Percentiles rank a stretch among this genome's conserved stretches.
These are phyloP conservation scores for Diacarnus erythraeanus DNA, from an alignment of 37 sponge, comb jelly and placozoan species.

Conservation along the genomic window DNA sequence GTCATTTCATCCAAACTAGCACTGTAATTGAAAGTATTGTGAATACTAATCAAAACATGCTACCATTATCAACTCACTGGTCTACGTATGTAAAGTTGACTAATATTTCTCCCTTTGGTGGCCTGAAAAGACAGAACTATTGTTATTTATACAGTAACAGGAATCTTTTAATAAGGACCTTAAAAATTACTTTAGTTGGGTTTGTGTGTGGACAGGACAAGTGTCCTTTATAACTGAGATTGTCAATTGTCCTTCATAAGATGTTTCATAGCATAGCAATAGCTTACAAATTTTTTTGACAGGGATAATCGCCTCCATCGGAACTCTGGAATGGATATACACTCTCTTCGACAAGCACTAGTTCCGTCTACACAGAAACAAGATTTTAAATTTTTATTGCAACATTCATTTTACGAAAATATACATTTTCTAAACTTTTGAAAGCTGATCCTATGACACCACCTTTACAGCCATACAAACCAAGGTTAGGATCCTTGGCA, in stretches of 20 bases:
- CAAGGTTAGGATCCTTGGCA: constrained; percentile 14
- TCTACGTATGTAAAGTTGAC: constrained; percentile 1
- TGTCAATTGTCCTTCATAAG: too few relatives aligned
- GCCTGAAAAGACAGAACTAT: constrained; percentile 18
- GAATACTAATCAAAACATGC: too few relatives aligned
- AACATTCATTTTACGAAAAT: background rate
- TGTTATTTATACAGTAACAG: background rate
- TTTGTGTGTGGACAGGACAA: background rate
- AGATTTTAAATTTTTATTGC: too few relatives aligned
- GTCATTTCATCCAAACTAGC: background rate
- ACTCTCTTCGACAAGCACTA: constrained; percentile 31
- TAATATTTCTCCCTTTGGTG: constrained; percentile 31
- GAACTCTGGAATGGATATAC: constrained; percentile 70
- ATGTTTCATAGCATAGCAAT: too few relatives aligned
- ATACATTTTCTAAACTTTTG: constrained; percentile 1
- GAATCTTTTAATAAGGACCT: background rate
- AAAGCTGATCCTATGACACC: constrained; percentile 52
- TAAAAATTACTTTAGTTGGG: background rate
- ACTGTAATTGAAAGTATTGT: background rate
- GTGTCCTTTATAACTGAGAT: too few relatives aligned
- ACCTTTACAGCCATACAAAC: constrained; percentile 65
- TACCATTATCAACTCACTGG: too few relatives aligned
- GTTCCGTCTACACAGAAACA: background rate
- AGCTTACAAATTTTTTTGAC: background rate
- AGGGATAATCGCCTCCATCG: constrained; percentile 23